phyloP scores from a whole-genome alignment of 2,888 invertebrate genomes.

The Chrysolina haemoptera region DNA sequence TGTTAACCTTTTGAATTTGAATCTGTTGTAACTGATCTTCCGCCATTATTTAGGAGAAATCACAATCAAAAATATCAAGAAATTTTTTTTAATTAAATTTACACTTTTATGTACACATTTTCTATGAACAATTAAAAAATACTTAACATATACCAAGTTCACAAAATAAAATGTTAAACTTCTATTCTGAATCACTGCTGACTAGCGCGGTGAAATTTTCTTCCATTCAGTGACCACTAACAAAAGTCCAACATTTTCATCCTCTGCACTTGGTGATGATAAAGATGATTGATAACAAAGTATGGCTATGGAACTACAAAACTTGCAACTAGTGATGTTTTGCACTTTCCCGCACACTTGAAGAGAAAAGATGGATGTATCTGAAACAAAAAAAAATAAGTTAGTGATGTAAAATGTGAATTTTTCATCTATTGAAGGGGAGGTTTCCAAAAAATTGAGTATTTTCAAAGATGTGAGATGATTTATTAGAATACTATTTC shows the following conservation, averaged over 20 bases:
- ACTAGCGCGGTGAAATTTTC: constrained; percentile 6
- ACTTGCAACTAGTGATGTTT: constrained; percentile 41
- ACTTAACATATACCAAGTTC: constrained; percentile 23
- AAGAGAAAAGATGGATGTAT: constrained; percentile 6
- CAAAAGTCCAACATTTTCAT: not conserved
- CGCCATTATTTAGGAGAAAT: too few relatives aligned
- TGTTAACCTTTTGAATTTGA: too few relatives aligned
- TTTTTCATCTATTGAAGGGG: not conserved
- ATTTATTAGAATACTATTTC: too few relatives aligned
- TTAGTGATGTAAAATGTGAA: not conserved
- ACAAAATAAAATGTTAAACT: constrained; percentile 17
- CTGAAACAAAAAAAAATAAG: constrained; percentile 33
- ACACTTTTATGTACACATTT: constrained; percentile 27
- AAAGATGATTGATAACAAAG: constrained; percentile 6
- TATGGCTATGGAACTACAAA: constrained; percentile 46
- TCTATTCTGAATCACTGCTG: not conserved
- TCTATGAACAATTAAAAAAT: constrained; percentile 9
- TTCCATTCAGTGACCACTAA: not conserved
- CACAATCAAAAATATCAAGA: not conserved
- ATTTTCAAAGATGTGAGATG: too few relatives aligned
- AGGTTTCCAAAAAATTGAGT: too few relatives aligned
- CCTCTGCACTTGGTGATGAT: not conserved
- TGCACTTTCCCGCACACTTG: constrained; percentile 44
- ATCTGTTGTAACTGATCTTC: too few relatives aligned
- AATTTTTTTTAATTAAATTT: not conserved